Conservation (phyloP, 2,113 vertebrate species). For the Myrmecobius fasciatus region DNA sequence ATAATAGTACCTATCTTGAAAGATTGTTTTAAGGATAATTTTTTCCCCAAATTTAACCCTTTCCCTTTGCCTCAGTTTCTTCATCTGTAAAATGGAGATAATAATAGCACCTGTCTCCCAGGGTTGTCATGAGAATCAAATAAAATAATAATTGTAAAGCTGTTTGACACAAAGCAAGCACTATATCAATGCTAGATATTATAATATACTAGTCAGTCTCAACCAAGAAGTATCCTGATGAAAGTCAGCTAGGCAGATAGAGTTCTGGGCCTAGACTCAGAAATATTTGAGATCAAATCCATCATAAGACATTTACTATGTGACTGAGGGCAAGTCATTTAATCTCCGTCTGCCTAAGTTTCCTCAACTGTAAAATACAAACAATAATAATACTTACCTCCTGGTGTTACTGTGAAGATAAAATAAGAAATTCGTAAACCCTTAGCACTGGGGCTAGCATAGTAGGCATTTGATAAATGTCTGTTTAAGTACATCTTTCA, state of each 20-base stretch:
- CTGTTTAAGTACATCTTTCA: background rate
- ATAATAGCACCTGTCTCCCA: background rate
- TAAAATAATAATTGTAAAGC: background rate
- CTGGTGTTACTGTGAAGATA: background rate
- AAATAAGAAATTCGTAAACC: background rate
- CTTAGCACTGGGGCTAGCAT: background rate
- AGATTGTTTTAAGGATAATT: background rate
- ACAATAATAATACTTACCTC: background rate
- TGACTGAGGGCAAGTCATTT: background rate
- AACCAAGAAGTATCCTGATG: background rate
- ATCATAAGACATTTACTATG: background rate
- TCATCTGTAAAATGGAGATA: background rate
- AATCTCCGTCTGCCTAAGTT: background rate
- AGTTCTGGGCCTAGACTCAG: no score
- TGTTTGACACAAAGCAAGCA: background rate
- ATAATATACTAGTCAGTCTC: background rate
- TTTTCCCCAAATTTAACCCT: background rate
- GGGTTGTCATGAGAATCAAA: background rate
- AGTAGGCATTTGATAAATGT: background rate
- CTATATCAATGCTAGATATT: background rate
- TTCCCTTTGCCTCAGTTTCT: background rate
- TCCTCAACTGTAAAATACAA: background rate
- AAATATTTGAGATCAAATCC: background rate
- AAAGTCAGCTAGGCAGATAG: background rate
- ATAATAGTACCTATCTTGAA: background rate